Evolutionary conservation across 2,113 vertebrate species (phyloP), one percentile per base, ranked within the genome.

Genomic region (Microcebus jonahi): DNA sequence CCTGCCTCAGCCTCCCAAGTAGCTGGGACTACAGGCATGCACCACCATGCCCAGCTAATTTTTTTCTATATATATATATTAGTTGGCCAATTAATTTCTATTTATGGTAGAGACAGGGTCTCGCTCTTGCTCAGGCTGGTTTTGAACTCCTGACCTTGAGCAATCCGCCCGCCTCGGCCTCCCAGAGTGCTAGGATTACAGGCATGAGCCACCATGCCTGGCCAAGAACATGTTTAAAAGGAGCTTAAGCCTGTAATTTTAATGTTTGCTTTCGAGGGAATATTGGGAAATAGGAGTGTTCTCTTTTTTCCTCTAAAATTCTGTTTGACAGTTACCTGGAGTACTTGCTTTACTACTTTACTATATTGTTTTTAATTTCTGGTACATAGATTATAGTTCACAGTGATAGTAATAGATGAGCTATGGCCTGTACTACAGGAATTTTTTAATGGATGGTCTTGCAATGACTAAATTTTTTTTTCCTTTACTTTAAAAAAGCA

Each of bases 401-500:
- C 4, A 82, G 85, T 84, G 53, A 70, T 84, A 34, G 20, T 61
- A 36, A 75, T 81, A 89, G 39, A 21, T 67, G 34, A 77, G 31
- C 76, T 59, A 2, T 4, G 5, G 61, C 63, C 75, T 91, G 1
- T 81, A 25, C 59, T 93, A 48, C 42, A 76, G 14, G 5, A 71
- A 17, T 94, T 81, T 87, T 90, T 12, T 80, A 59, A 21, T 31
- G 18, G 36, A 2, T 20, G 7, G 20, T 84, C 31, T 85, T 82
- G 6, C 21, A 75, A 50, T 88, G 36, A 88, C 36, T 84, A 12
- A 12, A 18, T 80, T 11, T 80, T 88, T 50, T 94, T 8, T 81
- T 23, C 55, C 70, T 57, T 75, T 61, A 59, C 97, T 61, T 79
- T 73, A 95, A 34, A 95, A 34, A 98, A 99, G 99, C 99, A 99